Evolutionary conservation across 1,140 invertebrate genomes (phyloP).

Genomic region (Apis cerana): DNA sequence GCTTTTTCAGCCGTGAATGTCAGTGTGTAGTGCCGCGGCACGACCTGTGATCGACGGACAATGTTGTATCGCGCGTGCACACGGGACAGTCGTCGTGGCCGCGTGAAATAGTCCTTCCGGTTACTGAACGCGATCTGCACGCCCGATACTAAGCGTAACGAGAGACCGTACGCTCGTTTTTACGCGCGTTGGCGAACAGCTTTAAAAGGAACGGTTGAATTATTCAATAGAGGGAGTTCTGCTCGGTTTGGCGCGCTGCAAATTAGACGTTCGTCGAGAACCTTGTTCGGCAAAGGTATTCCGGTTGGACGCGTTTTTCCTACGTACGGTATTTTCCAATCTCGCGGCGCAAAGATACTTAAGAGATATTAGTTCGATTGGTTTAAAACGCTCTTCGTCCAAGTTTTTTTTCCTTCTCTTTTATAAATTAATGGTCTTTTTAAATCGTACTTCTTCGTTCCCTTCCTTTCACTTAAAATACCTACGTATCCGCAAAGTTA

Average conservation of each 20-base stretch:
- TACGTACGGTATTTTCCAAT: background rate
- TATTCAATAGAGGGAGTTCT: background rate
- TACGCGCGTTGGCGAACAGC: background rate
- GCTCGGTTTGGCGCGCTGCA: background rate
- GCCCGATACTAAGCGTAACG: constrained; percentile 11
- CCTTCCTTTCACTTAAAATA: background rate
- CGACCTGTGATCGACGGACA: background rate
- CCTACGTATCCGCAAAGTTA: too few relatives aligned
- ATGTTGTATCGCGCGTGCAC: constrained; percentile 10
- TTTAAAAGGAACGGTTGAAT: constrained; percentile 14
- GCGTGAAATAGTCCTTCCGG: constrained; percentile 2
- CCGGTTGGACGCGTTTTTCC: background rate
- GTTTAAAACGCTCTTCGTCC: background rate
- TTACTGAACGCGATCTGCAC: background rate
- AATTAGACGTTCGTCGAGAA: background rate
- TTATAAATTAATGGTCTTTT: too few relatives aligned
- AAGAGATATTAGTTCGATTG: background rate
- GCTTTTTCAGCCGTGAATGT: background rate
- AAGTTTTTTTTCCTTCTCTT: background rate
- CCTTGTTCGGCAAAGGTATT: background rate
- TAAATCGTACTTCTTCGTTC: background rate
- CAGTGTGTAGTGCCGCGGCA: background rate
- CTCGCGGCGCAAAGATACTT: background rate
- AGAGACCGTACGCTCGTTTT: background rate
- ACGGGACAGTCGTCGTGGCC: background rate